phyloP scores from a whole-genome alignment of 30 jellyfish, hydroid and myxozoan species.

The Hydractinia echinata region DNA sequence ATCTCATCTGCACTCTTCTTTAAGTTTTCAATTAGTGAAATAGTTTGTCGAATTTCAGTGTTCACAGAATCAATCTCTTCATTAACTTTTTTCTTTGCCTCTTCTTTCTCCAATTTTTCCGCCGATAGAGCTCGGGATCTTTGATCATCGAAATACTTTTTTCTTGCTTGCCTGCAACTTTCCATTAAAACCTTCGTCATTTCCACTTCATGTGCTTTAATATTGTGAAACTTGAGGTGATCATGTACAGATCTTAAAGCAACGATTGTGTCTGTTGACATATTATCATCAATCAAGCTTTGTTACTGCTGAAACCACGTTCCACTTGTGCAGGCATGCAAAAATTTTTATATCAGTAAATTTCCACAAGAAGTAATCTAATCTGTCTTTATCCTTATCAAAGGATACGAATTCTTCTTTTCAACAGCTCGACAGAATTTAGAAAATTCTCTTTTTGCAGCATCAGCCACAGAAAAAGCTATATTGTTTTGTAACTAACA shows the following conservation, averaged over 20 bases:
- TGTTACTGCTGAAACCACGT: constrained; percentile 29
- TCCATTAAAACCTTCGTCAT: neutral
- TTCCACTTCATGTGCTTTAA: constrained; percentile 6
- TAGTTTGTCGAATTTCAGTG: constrained; percentile 19
- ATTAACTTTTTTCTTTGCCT: constrained; percentile 1
- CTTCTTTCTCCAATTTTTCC: constrained; percentile 19
- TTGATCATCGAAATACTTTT: neutral
- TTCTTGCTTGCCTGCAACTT: constrained; percentile 1
- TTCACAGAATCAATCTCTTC: constrained; percentile 11
- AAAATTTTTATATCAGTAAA: neutral
- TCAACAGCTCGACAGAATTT: too few relatives aligned
- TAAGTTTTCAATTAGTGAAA: constrained; percentile 7
- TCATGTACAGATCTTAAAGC: neutral
- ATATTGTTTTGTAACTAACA: too few relatives aligned
- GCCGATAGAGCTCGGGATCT: constrained; percentile 9
- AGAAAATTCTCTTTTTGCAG: too few relatives aligned
- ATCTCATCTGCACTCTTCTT: constrained; percentile 12
- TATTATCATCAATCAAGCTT: constrained; percentile 27
- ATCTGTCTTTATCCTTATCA: constrained; percentile 5
- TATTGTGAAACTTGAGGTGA: constrained; percentile 3
- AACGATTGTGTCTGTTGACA: constrained; percentile 1
- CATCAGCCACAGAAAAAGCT: too few relatives aligned
- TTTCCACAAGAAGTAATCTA: constrained; percentile 1
- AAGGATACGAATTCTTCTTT: neutral
- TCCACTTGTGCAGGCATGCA: constrained; percentile 15